phyloP scores from a whole-genome alignment of 2,797 vertebrate genomes.

The Oreortyx pictus region DNA sequence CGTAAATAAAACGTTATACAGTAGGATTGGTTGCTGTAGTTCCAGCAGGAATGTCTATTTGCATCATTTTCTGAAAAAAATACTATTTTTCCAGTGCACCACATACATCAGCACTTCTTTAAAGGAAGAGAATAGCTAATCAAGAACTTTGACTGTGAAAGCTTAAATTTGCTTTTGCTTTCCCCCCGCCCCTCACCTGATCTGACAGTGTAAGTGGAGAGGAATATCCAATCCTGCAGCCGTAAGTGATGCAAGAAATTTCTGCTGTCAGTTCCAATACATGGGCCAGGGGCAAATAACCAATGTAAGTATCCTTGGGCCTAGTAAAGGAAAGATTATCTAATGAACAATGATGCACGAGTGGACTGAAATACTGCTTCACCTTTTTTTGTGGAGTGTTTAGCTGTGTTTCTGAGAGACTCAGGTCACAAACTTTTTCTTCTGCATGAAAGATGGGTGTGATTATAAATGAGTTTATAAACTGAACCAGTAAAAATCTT shows the following conservation, averaged over 20 bases:
- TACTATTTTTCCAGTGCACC: neutral
- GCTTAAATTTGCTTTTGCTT: neutral
- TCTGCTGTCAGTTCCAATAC: conserved; percentile 97
- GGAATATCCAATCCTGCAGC: conserved; percentile 96
- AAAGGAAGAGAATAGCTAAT: neutral
- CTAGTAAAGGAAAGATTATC: conserved; percentile 74
- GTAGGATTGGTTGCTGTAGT: neutral
- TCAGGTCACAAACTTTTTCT: neutral
- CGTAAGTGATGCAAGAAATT: conserved; percentile 95
- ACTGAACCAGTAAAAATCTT: neutral
- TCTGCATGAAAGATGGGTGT: neutral
- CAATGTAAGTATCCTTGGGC: conserved; percentile 94
- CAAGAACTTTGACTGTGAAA: neutral
- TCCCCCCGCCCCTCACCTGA: conserved; percentile 83
- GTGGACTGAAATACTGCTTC: neutral
- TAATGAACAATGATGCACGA: neutral
- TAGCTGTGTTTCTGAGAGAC: neutral
- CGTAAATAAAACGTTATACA: neutral
- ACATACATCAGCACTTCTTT: neutral
- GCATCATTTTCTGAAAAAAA: neutral
- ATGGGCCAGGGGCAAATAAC: conserved; percentile 95
- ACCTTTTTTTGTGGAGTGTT: neutral
- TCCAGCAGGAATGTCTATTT: neutral
- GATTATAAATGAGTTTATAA: neutral
- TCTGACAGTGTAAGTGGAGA: conserved; percentile 96